These are phyloP conservation scores for Hystrix cristata DNA, from an alignment of 2,113 vertebrate genomes.

Conservation along the genomic window DNA sequence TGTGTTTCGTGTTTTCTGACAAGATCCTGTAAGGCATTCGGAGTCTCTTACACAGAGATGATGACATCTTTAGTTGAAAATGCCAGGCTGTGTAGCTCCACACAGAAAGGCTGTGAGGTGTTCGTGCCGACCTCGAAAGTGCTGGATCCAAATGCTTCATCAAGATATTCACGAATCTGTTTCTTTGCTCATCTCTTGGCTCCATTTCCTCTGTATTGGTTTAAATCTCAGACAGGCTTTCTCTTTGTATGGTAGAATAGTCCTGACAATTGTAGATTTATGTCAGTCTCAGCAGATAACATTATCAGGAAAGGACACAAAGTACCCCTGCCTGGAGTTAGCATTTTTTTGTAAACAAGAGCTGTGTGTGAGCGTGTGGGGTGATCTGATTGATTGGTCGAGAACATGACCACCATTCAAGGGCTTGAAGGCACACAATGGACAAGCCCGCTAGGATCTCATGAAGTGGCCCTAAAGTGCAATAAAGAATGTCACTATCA, in stretches of 20 bases:
- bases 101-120: neutral
- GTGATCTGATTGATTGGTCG: neutral
- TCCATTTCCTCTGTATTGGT: neutral
- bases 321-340: neutral
- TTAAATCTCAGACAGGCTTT: neutral
- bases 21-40: neutral
- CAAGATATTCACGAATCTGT: neutral
- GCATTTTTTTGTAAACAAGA: neutral
- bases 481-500: neutral
- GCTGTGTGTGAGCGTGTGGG: fast-evolving
- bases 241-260: neutral
- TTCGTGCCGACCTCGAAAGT: neutral
- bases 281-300: neutral
- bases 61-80: neutral
- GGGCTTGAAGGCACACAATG: neutral
- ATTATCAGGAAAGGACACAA: neutral
- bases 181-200: neutral
- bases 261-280: neutral
- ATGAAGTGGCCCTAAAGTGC: neutral
- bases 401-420: neutral
- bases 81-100: neutral
- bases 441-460: neutral
- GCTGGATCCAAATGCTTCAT: neutral
- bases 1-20: neutral
- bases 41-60: neutral